Conservation (phyloP, 1,140 invertebrate species). For the Dysdera silvatica region DNA sequence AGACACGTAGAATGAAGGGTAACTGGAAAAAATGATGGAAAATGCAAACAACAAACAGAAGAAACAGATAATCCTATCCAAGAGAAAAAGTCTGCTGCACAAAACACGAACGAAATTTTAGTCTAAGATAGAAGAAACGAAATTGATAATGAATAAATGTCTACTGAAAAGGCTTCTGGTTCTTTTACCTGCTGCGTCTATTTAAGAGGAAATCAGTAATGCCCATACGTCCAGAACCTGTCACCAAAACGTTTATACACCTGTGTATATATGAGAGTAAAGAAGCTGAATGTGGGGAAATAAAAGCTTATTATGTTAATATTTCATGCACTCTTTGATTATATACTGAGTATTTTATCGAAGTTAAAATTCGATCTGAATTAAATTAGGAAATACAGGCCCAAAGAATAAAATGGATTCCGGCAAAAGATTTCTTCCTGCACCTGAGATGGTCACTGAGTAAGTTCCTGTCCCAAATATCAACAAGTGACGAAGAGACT, state of each 20-base stretch:
- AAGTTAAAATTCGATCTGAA: neutral
- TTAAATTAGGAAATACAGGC: neutral
- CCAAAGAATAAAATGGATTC: too few relatives aligned
- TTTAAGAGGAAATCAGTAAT: neutral
- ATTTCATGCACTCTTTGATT: neutral
- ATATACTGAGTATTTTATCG: neutral
- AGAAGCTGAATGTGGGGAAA: neutral
- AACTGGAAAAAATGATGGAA: neutral
- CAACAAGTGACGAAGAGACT: too few relatives aligned
- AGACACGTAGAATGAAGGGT: too few relatives aligned
- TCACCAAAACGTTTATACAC: neutral
- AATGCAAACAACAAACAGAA: neutral
- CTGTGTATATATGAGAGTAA: neutral
- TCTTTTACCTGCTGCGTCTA: neutral
- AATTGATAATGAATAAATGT: neutral
- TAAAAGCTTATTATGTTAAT: too few relatives aligned
- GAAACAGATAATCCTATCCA: neutral
- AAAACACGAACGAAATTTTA: neutral
- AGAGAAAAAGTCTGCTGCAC: neutral
- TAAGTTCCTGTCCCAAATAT: too few relatives aligned
- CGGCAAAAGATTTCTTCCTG: too few relatives aligned
- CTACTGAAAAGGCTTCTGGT: neutral
- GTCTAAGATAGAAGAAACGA: neutral
- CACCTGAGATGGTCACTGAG: too few relatives aligned
- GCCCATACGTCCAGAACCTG: neutral